Conservation (phyloP, 2,113 vertebrate species). For the Aythya baeri region DNA sequence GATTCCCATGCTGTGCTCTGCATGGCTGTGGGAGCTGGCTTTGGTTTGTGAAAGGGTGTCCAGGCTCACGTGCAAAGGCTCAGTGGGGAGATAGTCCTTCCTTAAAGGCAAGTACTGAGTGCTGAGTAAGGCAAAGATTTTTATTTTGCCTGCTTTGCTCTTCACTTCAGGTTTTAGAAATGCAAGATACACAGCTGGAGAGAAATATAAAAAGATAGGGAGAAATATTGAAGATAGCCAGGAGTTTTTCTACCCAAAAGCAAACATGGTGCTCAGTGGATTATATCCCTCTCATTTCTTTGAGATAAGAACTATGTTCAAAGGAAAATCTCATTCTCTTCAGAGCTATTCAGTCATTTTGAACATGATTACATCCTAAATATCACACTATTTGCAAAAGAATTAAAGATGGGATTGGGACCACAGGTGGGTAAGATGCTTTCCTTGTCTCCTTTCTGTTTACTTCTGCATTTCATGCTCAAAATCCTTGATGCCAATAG, state of each 20-base stretch:
- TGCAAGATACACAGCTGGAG: background rate
- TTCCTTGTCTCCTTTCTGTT: conserved; percentile 39
- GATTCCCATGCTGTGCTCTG: background rate
- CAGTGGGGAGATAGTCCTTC: background rate
- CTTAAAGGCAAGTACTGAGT: background rate
- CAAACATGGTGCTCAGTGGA: conserved; percentile 29
- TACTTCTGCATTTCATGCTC: conserved; percentile 37
- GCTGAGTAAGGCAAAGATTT: background rate
- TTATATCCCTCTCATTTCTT: conserved; percentile 44
- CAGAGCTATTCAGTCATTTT: conserved; percentile 29
- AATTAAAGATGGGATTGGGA: background rate
- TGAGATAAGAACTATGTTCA: conserved; percentile 42
- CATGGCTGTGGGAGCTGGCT: accelerated
- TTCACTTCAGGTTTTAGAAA: background rate
- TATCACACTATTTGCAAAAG: conserved; percentile 47
- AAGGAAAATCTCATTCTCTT: conserved; percentile 36
- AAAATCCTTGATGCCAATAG: conserved; percentile 8
- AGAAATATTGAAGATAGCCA: conserved; percentile 1
- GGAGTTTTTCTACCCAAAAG: conserved; percentile 28
- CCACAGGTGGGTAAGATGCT: background rate
- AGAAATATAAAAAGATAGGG: background rate
- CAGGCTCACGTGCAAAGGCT: background rate
- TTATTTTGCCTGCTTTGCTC: background rate
- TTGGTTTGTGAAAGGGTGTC: background rate
- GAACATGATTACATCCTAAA: conserved; percentile 34